Base-by-base conservation (phyloP, 2,797 vertebrate genomes). In the Enteromius radiatus region DNA sequence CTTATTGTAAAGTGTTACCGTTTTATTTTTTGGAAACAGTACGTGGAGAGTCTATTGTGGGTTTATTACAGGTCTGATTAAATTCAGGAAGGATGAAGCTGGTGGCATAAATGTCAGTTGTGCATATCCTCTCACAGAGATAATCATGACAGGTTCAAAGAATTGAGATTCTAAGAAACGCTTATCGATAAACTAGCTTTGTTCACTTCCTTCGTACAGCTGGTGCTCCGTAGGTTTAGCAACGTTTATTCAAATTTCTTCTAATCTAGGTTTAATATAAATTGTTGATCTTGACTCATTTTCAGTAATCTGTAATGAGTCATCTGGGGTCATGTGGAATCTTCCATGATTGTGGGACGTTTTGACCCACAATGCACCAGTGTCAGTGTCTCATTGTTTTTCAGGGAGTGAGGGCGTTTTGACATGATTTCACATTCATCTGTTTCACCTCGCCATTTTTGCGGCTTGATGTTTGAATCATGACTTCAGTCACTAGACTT, bases 371-470 rank as follows among this genome's bases (percentile, higher is more conserved):
- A 81, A 78, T 86, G 90, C 91, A 94, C 91, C 89, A n/a, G n/a
- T 93, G 91, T 88, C 86, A 56, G 71, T 80, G 52, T 41, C 33
- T 74, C 71, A 74, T 54, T 74, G 49, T 73, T 31, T 87, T 88
- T 14, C 2, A 43, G 75, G 75, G 41, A 65, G 54, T 26, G 52
- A 63, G 76, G 81, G 61, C 85, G 87, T 85, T 84, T 81, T 91
- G 82, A 92, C 91, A 63, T 63, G 61, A 63, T 84, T 92, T 91
- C 87, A 87, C 85, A 88, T 89, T 89, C 93, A 94, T 92, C 92
- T 94, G 93, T 91, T 93, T 91, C 75, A 86, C 85, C 91, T 93
- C 89, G 90, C 87, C 90, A 88, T 90, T 91, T 91, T 93, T 93
- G 91, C 91, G 91, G 89, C 90, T 90, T 93, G 92, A 90, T 90